Base-by-base conservation (phyloP, 2,888 invertebrate genomes). In the Apamea anceps region DNA sequence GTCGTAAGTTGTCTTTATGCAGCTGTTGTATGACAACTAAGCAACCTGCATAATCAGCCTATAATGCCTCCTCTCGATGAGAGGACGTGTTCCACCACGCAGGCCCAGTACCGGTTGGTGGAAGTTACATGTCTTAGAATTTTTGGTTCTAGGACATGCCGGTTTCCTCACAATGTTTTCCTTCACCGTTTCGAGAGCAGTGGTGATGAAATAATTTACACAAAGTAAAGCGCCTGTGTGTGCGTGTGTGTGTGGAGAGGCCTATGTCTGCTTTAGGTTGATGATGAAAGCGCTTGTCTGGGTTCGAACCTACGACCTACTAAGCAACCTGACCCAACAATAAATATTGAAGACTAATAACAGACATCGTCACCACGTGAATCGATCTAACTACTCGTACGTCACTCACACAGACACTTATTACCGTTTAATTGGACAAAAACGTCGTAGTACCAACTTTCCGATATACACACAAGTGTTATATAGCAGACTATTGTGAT, bases 401-500 rank as follows among this genome's bases (percentile, higher is more conserved):
- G 51, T 54, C 25, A 66, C 48, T 60, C 60, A 51, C 28, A 62
- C 8, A 72, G 15, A 21, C 57, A 63, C 32, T 67, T 48, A 62
- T 57, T 70, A 72, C 57, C 65, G 21, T 57, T 70, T 78, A 79
- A 86, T 87, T 84, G 70, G 65, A 70, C 72, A 25, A 80, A 75
- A 67, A 76, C 51, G 68, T 72, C 57, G 66, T 65, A 66, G 74
- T 72, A 54, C 63, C 45, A 62, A 65, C 72, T 73, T 79, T 75
- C 10, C 78, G 66, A 82, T 75, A 70, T 67, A 74, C 65, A 77
- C 25, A 81, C 28, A 65, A 45, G 51, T 42, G 32, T 54, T 80
- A 73, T 78, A 81, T 85, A 84, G 45, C 66, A 10, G 72, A 68
- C 88, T 86, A 90, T 89, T 89, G 88, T 89, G 85, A 85, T 86